Evolutionary conservation across 2,797 vertebrate species (phyloP), one percentile per base, ranked within the genome.

Genomic region (Alectoris magna): DNA sequence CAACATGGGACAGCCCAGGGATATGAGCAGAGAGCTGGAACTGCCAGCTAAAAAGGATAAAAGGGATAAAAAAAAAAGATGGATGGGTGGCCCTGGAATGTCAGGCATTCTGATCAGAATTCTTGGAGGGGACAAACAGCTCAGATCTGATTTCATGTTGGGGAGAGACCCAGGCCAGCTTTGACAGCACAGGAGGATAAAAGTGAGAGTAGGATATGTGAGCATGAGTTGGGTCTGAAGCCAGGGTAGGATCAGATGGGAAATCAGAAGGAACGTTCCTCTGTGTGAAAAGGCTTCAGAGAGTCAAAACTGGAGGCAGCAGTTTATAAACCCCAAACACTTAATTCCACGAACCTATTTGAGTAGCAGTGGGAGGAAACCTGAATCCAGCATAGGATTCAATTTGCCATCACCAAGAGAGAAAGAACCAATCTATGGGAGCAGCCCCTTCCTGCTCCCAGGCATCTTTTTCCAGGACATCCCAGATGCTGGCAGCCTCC

Each of bases 171-270:
- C 1, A 16, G 31, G 68, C 71, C 72, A 9, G 62, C 27, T 48
- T 58, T 5, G 38, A 17, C 58, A 43, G 15, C 0, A 0, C 4
- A 66, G 76, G 72, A 56, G 55, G 71, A 72, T n/a, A 82, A 73
- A n/a, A 6, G n/a, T 73, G 36, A 31, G 5, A 86, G n/a, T 15
- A 51, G 84, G 86, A 53, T 91, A 88, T 84, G 31, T 51, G 84
- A 90, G 70, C 63, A 13, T 0, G 21, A 84, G 67, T 46, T 43
- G 49, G 31, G 29, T 46, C 55, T 36, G 10, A 1, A 11, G 86
- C 90, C 93, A 94, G 88, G 81, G 84, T 76, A 72, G 27, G 51
- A 55, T 55, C 53, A 94, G 71, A 41, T 63, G 90, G 88, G 48
- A 95, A 94, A 90, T 79, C 38, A 9, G 64, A 63, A 93, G 48